These are phyloP conservation scores for Drosophila lacicola DNA, from an alignment of 2,888 invertebrate genomes.

Conservation along the genomic window DNA sequence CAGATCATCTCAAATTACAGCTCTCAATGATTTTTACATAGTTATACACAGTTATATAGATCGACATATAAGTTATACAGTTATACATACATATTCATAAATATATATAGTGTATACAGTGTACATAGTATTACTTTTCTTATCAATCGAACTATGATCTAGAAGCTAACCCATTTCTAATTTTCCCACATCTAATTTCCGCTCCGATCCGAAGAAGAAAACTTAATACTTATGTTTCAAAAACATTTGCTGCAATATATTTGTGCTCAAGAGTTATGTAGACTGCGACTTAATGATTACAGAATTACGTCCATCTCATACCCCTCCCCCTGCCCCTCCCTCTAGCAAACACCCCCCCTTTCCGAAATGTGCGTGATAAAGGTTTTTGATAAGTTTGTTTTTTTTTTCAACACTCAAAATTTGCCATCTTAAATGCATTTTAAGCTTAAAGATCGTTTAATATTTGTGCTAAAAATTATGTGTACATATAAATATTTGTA, in stretches of 20 bases:
- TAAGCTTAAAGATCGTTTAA: conserved; percentile 50
- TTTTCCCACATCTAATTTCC: conserved; percentile 4
- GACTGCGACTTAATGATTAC: conserved; percentile 26
- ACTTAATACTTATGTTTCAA: conserved; percentile 35
- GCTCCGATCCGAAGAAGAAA: conserved; percentile 14
- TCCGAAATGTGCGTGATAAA: conserved; percentile 8
- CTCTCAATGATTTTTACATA: conserved; percentile 68
- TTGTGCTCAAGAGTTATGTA: conserved; percentile 38
- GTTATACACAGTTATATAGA: conserved; percentile 67
- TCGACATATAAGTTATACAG: conserved; percentile 60
- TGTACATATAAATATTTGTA: conserved; percentile 8
- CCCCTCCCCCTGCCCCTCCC: not conserved
- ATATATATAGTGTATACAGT: conserved; percentile 57
- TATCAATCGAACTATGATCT: conserved; percentile 37
- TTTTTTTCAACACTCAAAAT: conserved; percentile 16
- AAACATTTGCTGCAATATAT: conserved; percentile 26
- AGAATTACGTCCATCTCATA: conserved; percentile 23
- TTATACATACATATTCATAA: conserved; percentile 51
- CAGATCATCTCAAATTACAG: conserved; percentile 77
- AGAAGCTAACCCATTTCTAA: conserved; percentile 10
- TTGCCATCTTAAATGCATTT: conserved; percentile 65
- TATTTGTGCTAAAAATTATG: conserved; percentile 61
- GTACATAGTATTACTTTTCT: conserved; percentile 37
- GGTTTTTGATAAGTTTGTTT: not conserved
- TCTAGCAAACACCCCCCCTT: not conserved